A percentile compares a stretch with the other conserved stretches of the same genome.
phyloP scores from a whole-genome alignment of 64 coral and sea anemone genomes.

The Acropora tenuis region DNA sequence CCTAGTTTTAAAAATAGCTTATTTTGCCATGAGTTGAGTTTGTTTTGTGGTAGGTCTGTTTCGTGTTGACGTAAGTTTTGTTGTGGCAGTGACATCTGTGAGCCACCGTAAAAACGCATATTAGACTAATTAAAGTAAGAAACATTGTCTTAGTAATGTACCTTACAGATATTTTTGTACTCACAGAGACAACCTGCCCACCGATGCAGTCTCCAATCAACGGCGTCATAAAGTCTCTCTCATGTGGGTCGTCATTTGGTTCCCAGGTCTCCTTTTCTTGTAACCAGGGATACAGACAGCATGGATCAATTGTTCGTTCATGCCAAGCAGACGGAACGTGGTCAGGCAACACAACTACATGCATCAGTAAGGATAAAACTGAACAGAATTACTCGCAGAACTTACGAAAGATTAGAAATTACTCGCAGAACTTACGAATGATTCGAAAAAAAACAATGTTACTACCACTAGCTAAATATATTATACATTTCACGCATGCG shows the following conservation, averaged over 20 bases:
- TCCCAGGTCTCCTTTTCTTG: slow-evolving; percentile 55
- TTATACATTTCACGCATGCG: no score
- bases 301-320: slow-evolving; percentile 47
- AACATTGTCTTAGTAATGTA: no score
- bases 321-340: slow-evolving; percentile 65
- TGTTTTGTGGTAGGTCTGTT: no score
- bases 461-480: no score
- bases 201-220: neutral
- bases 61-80: no score
- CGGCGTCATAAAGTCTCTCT: slow-evolving; percentile 44
- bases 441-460: neutral
- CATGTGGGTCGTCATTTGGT: slow-evolving; percentile 50
- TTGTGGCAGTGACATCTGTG: no score
- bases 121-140: no score
- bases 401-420: neutral
- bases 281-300: slow-evolving; percentile 28
- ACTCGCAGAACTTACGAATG: no score
- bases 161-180: no score
- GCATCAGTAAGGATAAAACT: slow-evolving; percentile 61
- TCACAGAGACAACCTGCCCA: slow-evolving; percentile 27
- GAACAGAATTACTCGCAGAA: neutral
- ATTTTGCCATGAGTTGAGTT: no score
- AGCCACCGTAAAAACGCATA: no score
- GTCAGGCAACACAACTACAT: slow-evolving; percentile 66
- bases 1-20: no score